Evolutionary conservation across 2,888 invertebrate species (phyloP).

Genomic region (Cephus spinipes): DNA sequence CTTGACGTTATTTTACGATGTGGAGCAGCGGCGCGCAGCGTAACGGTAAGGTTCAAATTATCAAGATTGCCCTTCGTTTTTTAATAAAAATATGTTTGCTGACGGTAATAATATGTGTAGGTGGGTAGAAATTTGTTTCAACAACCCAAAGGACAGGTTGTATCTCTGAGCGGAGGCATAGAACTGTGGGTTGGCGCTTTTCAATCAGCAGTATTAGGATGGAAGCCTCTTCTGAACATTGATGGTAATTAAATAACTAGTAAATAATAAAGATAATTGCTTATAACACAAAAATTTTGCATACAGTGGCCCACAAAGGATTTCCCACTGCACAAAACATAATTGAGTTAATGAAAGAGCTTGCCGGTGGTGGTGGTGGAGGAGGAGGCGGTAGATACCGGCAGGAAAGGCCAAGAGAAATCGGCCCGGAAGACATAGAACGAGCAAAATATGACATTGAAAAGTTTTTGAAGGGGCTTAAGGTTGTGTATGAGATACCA

Average conservation of each 20-base stretch:
- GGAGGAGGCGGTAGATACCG: constrained; percentile 35
- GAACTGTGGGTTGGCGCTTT: constrained; percentile 95
- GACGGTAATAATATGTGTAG: constrained; percentile 51
- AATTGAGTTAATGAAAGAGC: constrained; percentile 64
- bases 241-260: constrained; percentile 73
- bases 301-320: constrained; percentile 81
- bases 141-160: constrained; percentile 64
- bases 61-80: neutral
- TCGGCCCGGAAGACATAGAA: constrained; percentile 43
- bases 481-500: constrained; percentile 68
- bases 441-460: constrained; percentile 38
- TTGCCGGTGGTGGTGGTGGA: constrained; percentile 36
- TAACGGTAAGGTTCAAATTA: constrained; percentile 32
- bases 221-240: constrained; percentile 86
- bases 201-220: constrained; percentile 91
- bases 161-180: constrained; percentile 81
- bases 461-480: constrained; percentile 67
- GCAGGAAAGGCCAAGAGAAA: constrained; percentile 42
- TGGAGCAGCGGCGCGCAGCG: constrained; percentile 67
- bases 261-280: neutral
- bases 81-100: constrained; percentile 12
- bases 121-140: constrained; percentile 87
- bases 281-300: constrained; percentile 12
- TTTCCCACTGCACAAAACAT: constrained; percentile 74
- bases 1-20: constrained; percentile 85